phyloP scores from a whole-genome alignment of 53 echinoderm and acorn worm genomes.

The Antedon mediterranea region DNA sequence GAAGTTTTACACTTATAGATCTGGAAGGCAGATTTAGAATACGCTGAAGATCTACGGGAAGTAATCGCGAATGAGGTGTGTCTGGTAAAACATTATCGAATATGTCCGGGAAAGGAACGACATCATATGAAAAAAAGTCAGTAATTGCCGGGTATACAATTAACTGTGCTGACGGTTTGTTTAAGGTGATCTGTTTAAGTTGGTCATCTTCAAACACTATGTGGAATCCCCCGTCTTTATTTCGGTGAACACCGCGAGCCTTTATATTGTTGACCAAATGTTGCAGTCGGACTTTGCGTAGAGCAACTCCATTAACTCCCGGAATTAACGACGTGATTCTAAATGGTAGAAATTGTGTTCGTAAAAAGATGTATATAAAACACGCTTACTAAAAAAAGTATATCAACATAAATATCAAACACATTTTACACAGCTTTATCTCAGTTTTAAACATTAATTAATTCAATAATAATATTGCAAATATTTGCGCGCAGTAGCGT shows the following conservation, averaged over 20 bases:
- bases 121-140: neutral
- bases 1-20: too few relatives aligned
- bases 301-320: neutral
- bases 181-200: conserved; percentile 4
- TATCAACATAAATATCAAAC: too few relatives aligned
- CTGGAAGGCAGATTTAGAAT: too few relatives aligned
- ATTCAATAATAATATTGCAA: too few relatives aligned
- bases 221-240: conserved; percentile 4
- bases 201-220: conserved; percentile 5
- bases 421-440: too few relatives aligned
- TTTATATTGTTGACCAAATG: neutral
- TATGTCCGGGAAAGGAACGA: conserved; percentile 2
- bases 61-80: neutral
- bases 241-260: neutral
- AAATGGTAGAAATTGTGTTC: too few relatives aligned
- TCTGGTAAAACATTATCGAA: conserved; percentile 22
- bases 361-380: too few relatives aligned
- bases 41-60: too few relatives aligned
- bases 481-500: too few relatives aligned
- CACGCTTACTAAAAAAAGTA: too few relatives aligned
- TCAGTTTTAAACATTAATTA: too few relatives aligned
- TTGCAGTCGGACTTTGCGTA: neutral
- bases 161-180: neutral
- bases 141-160: neutral
- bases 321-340: too few relatives aligned